Base-by-base conservation (phyloP, 2,797 vertebrate genomes). In the Scyliorhinus canicula region DNA sequence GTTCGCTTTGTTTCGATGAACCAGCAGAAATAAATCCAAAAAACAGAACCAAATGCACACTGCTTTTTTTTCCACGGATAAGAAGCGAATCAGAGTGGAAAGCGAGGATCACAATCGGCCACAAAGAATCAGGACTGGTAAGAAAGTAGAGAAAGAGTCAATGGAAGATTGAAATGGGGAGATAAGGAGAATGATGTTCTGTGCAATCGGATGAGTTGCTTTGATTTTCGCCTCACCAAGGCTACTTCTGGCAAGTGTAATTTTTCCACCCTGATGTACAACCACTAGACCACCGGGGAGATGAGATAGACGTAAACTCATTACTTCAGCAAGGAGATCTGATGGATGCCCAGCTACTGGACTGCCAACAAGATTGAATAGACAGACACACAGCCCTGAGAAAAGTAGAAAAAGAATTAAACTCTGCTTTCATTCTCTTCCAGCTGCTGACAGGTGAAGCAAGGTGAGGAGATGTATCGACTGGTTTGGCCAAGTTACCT, bases 261-360 rank as follows among this genome's bases (percentile, higher is more conserved):
- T 94, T 94, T 94, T 94, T 67, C 44, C 28, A n/a, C 93, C 67
- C 14, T 91, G 88, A 91, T 91, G 88, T 65, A 91, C n/a, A 91
- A 60, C 88, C 57, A 44, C 57, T n/a, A 94, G 93, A 94, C 93
- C 65, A 71, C 93, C n/a, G 31, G 93, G 60, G 93, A 94, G 93
- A 71, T 94, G 65, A 94, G 65, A 74, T 52, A 71, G 67, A 74
- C 67, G 55, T 74, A 94, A 94, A 94, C 28, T 69, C 63, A 93
- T 71, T 71, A 94, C 65, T 94, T 94, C 67, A 50, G 67, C 93
- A 94, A 35, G 65, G 93, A 94, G 93, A 94, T 94, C 63, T 94
- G 65, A 94, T 94, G 28, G 44, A 94, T 94, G 67, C 44, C 52
- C 63, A 69, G 93, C 67, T n/a, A 94, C 50, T 74, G 8, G 47